phyloP scores from a whole-genome alignment of 2,888 invertebrate species.

The Camptogramma bilineatum region DNA sequence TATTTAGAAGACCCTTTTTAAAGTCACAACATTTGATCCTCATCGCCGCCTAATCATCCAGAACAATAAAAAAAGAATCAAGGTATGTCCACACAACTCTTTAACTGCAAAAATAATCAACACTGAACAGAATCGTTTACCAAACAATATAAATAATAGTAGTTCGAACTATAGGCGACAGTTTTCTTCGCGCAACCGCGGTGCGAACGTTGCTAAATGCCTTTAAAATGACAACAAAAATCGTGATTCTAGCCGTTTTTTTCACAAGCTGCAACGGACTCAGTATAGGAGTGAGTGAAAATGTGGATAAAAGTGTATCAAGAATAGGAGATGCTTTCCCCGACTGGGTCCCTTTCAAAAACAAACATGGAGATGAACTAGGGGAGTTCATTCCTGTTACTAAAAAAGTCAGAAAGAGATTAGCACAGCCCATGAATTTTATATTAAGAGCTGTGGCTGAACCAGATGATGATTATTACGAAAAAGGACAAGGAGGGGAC shows the following conservation, averaged over 20 bases:
- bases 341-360: constrained; percentile 80
- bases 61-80: background rate
- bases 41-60: too few species aligned
- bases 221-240: constrained; percentile 50
- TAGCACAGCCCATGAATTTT: constrained; percentile 72
- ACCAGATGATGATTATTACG: constrained; percentile 69
- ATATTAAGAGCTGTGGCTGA: constrained; percentile 67
- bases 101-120: constrained; percentile 48
- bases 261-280: constrained; percentile 56
- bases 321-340: constrained; percentile 66
- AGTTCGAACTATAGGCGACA: constrained; percentile 64
- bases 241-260: constrained; percentile 47
- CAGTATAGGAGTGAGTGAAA: constrained; percentile 67
- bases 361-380: constrained; percentile 71
- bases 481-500: constrained; percentile 66
- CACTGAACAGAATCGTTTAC: constrained; percentile 72
- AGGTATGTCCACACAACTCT: constrained; percentile 62
- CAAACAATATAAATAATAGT: constrained; percentile 84
- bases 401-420: constrained; percentile 72
- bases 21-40: background rate
- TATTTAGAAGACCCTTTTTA: background rate
- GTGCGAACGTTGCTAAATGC: constrained; percentile 47
- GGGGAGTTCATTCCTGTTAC: constrained; percentile 66
- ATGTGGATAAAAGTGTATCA: constrained; percentile 62
- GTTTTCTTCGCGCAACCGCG: constrained; percentile 69